A percentile compares a stretch with the other conserved stretches of the same genome.
Conservation (phyloP, 2,797 vertebrate species). For the Sylvilagus floridanus region DNA sequence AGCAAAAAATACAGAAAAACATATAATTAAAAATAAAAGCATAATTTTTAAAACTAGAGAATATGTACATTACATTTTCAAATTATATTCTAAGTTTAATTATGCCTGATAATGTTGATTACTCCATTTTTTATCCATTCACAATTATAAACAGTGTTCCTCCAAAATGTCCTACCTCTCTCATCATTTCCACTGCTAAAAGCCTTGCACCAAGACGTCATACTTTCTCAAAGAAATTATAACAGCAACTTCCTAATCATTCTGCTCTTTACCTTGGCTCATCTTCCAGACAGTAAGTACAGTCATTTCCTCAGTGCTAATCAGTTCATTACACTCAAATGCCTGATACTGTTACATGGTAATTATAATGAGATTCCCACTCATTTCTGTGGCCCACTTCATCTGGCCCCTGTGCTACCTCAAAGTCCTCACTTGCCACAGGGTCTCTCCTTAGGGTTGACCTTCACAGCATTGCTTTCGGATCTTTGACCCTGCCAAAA, state of each 20-base stretch:
- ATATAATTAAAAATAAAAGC: conserved; percentile 11
- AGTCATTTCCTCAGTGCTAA: background rate
- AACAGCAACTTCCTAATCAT: background rate
- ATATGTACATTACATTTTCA: background rate
- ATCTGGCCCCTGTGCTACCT: background rate
- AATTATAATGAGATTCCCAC: background rate
- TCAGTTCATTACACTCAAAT: background rate
- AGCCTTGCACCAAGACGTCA: background rate
- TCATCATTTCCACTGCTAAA: conserved; percentile 1
- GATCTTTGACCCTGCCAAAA: background rate
- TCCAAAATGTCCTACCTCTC: background rate
- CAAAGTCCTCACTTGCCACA: background rate
- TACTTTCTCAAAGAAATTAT: background rate
- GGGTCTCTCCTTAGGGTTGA: background rate
- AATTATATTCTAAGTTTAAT: conserved; percentile 25
- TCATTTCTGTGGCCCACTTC: background rate
- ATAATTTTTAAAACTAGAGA: conserved; percentile 16
- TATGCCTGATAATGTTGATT: conserved; percentile 6
- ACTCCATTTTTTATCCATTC: conserved; percentile 44
- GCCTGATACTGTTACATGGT: background rate
- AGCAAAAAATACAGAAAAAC: background rate
- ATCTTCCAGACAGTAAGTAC: background rate
- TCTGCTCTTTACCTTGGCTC: background rate
- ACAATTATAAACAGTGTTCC: conserved; percentile 44
- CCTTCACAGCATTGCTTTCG: background rate